Percentiles rank a stretch among this genome's conserved stretches.
phyloP scores from a whole-genome alignment of 2,888 invertebrate species.

The Synanthedon tipuliformis region DNA sequence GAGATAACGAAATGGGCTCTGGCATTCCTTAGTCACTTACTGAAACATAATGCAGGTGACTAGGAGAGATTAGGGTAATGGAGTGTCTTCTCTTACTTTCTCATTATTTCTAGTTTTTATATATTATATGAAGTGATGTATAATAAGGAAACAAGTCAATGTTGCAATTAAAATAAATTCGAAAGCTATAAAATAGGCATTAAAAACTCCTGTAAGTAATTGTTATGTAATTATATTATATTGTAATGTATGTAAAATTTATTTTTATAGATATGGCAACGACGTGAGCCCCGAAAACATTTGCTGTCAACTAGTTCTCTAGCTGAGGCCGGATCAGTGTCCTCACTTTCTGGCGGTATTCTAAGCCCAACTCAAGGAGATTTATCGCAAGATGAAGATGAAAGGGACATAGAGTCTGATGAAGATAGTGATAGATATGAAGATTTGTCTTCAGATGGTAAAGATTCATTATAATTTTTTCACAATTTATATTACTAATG shows the following conservation, averaged over 20 bases:
- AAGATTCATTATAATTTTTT: background rate
- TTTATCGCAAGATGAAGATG: conserved; percentile 87
- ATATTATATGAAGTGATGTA: no score
- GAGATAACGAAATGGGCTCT: no score
- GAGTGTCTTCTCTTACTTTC: no score
- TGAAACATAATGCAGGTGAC: no score
- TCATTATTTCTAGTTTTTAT: no score
- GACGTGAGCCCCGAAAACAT: conserved; percentile 88
- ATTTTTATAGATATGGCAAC: conserved; percentile 78
- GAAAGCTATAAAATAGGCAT: background rate
- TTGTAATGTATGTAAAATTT: no score
- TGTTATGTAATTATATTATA: background rate
- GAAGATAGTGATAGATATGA: conserved; percentile 90
- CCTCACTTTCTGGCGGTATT: conserved; percentile 85
- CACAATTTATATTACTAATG: no score
- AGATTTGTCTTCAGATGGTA: conserved; percentile 85
- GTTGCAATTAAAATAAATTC: background rate
- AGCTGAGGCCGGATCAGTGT: conserved; percentile 87
- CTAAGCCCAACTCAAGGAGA: conserved; percentile 83
- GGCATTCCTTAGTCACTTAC: no score
- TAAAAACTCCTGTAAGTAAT: background rate
- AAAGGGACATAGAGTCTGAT: conserved; percentile 78
- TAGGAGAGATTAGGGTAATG: no score
- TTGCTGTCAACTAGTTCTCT: conserved; percentile 85
- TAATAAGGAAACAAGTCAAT: background rate